These are phyloP conservation scores for Pararge aegeria DNA, from an alignment of 1,140 invertebrate genomes.

Conservation along the genomic window DNA sequence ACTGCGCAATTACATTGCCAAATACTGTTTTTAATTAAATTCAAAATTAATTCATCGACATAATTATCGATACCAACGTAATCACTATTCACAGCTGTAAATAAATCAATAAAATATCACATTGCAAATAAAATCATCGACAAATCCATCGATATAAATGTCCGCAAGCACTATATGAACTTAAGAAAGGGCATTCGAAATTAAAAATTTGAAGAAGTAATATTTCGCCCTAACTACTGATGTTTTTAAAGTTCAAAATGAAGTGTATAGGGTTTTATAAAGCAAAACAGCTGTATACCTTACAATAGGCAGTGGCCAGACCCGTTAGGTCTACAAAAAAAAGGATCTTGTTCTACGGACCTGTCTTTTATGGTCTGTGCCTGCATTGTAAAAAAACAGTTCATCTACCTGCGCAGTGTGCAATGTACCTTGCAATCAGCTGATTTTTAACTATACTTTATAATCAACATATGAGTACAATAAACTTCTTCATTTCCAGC, in stretches of 20 bases:
- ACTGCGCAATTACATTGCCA: constrained; percentile 3
- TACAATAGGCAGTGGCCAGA: constrained; percentile 20
- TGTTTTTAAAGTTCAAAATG: constrained; percentile 18
- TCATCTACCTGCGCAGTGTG: constrained; percentile 9
- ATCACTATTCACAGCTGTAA: not conserved
- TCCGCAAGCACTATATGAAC: not conserved
- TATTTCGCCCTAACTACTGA: not conserved
- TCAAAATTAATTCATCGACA: not conserved
- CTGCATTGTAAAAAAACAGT: constrained; percentile 14
- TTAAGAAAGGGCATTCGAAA: not conserved
- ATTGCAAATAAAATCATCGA: not conserved
- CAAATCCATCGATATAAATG: not conserved
- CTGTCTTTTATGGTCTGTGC: constrained; percentile 12
- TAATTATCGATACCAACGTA: not conserved
- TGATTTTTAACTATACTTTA: constrained; percentile 18
- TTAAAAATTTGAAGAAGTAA: constrained; percentile 5
- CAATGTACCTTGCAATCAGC: constrained; percentile 14
- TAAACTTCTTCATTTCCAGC: not conserved
- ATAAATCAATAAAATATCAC: no score
- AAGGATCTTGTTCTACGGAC: constrained; percentile 3
- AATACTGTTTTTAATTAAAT: no score
- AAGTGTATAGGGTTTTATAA: constrained; percentile 3
- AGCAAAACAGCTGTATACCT: constrained; percentile 27
- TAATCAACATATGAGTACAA: not conserved
- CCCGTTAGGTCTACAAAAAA: constrained; percentile 28